Conservation (phyloP, 2,797 vertebrate species). For the Gymnoscopelus braueri region DNA sequence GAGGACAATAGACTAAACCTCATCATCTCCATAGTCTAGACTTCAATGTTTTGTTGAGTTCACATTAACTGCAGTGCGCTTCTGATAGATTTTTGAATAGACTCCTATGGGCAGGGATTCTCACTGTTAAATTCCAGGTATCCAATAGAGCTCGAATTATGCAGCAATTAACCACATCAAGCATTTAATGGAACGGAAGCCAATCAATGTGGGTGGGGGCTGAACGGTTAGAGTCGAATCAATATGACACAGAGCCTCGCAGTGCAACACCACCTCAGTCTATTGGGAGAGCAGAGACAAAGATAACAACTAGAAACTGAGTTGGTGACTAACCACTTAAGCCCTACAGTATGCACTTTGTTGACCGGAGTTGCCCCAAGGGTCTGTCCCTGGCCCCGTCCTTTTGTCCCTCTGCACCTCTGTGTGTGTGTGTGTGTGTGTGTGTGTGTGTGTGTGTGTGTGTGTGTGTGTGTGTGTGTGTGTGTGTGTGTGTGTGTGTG, state of each 20-base stretch:
- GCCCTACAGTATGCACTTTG: no score
- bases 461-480: no score
- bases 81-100: constrained; percentile 5
- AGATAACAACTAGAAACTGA: constrained; percentile 13
- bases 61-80: constrained; percentile 14
- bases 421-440: no score
- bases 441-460: no score
- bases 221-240: constrained; percentile 43
- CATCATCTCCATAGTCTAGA: not conserved
- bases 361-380: no score
- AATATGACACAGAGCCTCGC: constrained; percentile 20
- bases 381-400: no score
- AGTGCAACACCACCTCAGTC: constrained; percentile 9
- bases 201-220: not conserved
- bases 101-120: constrained; percentile 1
- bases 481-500: no score
- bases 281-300: not conserved
- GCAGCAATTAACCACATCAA: constrained; percentile 26
- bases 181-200: constrained; percentile 12
- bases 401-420: no score
- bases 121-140: not conserved
- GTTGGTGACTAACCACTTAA: constrained; percentile 4
- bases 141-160: constrained; percentile 25
- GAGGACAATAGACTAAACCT: not conserved
- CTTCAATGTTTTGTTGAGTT: not conserved